These are phyloP conservation scores for Drepana arcuata DNA, from an alignment of 1,140 invertebrate genomes.

Conservation along the genomic window DNA sequence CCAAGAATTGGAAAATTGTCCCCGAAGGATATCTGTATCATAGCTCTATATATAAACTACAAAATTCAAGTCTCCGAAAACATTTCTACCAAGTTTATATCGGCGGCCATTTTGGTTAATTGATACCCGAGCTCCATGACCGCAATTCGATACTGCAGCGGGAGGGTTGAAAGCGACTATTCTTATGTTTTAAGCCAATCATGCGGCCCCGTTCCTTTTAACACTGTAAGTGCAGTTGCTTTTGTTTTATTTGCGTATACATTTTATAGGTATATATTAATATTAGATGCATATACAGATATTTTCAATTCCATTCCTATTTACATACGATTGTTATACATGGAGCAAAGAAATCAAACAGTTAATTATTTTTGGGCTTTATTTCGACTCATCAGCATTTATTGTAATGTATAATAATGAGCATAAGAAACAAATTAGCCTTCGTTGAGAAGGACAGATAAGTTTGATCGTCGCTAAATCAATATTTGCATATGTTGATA, in stretches of 20 bases:
- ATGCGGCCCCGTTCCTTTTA: constrained; percentile 19
- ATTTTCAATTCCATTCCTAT: neutral
- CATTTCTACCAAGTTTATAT: no score
- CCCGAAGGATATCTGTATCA: neutral
- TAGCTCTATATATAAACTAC: neutral
- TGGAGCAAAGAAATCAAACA: neutral
- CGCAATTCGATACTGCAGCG: constrained; percentile 43
- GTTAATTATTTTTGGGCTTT: neutral
- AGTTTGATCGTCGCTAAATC: no score
- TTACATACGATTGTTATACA: neutral
- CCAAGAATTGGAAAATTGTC: neutral
- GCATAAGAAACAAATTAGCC: no score
- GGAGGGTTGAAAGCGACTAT: constrained; percentile 42
- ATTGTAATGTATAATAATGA: neutral
- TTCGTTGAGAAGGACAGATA: no score
- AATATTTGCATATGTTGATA: no score
- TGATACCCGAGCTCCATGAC: constrained; percentile 57
- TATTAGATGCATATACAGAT: neutral
- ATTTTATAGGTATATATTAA: neutral
- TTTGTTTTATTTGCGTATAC: neutral
- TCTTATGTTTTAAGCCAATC: constrained; percentile 45
- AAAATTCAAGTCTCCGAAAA: no score
- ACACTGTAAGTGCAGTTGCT: constrained; percentile 1
- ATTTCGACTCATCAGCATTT: neutral
- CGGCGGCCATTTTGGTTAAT: constrained; percentile 60